These are phyloP conservation scores for Ctenopoma multispine DNA, from an alignment of 2,797 vertebrate genomes.

Conservation along the genomic window DNA sequence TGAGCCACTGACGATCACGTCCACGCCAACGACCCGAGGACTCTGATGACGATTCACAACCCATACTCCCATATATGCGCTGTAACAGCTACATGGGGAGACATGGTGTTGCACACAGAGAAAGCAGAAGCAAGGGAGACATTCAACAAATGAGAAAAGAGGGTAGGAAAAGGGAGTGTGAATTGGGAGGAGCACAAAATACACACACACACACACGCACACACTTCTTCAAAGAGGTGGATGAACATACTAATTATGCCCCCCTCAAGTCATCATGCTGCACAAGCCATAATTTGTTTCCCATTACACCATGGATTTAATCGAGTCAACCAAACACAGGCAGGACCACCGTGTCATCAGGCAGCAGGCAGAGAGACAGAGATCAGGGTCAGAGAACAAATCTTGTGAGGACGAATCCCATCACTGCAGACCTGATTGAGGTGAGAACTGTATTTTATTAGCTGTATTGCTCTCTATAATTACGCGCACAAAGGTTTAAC, in stretches of 20 bases:
- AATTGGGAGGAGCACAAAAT: slow-evolving; percentile 30
- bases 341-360: slow-evolving; percentile 25
- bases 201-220: slow-evolving; percentile 23
- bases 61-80: background rate
- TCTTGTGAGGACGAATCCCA: slow-evolving; percentile 12
- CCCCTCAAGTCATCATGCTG: slow-evolving; percentile 63
- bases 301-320: slow-evolving; percentile 77
- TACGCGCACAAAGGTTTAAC: slow-evolving; percentile 2
- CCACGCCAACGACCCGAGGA: slow-evolving; percentile 61
- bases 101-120: background rate
- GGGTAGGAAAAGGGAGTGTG: slow-evolving; percentile 21
- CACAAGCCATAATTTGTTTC: slow-evolving; percentile 75
- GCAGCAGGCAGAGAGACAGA: slow-evolving; percentile 4
- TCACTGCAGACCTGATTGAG: slow-evolving; percentile 20
- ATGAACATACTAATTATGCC: slow-evolving; percentile 72
- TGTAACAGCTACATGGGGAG: slow-evolving; percentile 9
- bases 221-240: slow-evolving; percentile 52
- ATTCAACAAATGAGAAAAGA: slow-evolving; percentile 44
- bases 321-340: slow-evolving; percentile 60
- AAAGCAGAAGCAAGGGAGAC: slow-evolving; percentile 5
- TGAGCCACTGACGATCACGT: slow-evolving; percentile 58
- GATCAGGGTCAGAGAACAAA: slow-evolving; percentile 34
- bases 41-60: slow-evolving; percentile 20
- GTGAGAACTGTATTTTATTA: slow-evolving; percentile 5
- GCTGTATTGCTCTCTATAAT: slow-evolving; percentile 1